Evolutionary conservation across 2,888 invertebrate species (phyloP).

Genomic region (Melanargia galathea): DNA sequence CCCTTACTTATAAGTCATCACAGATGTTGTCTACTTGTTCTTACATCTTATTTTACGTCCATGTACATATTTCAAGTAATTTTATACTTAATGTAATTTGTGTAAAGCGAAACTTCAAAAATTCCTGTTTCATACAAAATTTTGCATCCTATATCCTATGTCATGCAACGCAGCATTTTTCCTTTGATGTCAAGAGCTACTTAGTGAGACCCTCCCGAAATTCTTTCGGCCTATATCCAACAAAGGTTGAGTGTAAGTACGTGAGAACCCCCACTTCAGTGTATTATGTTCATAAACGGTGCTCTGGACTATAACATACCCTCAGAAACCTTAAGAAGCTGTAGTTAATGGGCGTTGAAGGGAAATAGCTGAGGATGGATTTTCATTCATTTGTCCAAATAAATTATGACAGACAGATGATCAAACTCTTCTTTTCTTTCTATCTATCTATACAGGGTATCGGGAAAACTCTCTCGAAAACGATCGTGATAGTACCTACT

Average conservation of each 20-base stretch:
- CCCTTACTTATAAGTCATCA: too few relatives aligned
- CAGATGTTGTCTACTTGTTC: too few relatives aligned
- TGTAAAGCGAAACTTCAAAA: slow-evolving; percentile 7
- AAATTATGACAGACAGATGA: too few relatives aligned
- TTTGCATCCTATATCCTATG: slow-evolving; percentile 5
- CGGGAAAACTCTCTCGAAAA: too few relatives aligned
- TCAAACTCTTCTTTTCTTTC: too few relatives aligned
- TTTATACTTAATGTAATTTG: not conserved
- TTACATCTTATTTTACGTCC: too few relatives aligned
- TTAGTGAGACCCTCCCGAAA: slow-evolving; percentile 23
- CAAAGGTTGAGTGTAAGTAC: slow-evolving; percentile 22
- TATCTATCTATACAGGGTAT: too few relatives aligned
- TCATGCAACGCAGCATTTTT: slow-evolving; percentile 27
- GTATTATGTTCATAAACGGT: slow-evolving; percentile 8
- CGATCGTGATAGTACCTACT: too few relatives aligned
- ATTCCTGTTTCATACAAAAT: slow-evolving; percentile 12
- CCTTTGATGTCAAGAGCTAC: slow-evolving; percentile 27
- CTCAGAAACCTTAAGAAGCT: not conserved
- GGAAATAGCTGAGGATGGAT: too few relatives aligned
- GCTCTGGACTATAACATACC: not conserved
- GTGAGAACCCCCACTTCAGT: slow-evolving; percentile 18
- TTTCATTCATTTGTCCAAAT: too few relatives aligned
- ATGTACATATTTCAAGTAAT: too few relatives aligned
- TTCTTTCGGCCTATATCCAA: slow-evolving; percentile 23
- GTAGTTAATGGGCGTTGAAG: not conserved